Percentiles rank a stretch among this genome's conserved stretches.
phyloP scores from a whole-genome alignment of 2,113 vertebrate genomes.

The Tetrao urogallus region DNA sequence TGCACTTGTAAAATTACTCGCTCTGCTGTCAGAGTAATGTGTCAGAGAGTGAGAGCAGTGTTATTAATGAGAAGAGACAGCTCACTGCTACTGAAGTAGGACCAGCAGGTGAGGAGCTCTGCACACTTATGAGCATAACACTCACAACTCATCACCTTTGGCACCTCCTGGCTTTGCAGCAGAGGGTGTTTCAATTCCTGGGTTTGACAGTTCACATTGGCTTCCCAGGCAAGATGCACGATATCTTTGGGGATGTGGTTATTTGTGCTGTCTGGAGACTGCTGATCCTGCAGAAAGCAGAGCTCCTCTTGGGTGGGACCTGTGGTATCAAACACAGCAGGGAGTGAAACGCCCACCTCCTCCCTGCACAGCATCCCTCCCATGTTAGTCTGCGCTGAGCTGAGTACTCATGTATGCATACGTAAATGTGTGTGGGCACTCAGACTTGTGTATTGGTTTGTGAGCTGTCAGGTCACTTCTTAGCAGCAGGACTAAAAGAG shows the following conservation, averaged over 20 bases:
- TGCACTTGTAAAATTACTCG: background rate
- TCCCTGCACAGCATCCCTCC: background rate
- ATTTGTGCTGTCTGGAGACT: background rate
- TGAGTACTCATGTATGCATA: background rate
- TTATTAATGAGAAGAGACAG: background rate
- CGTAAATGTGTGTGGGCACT: accelerated
- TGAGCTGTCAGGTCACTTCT: accelerated
- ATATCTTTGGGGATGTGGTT: background rate
- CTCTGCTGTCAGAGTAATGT: background rate
- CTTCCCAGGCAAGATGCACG: background rate
- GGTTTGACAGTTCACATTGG: background rate
- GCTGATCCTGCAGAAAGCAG: background rate
- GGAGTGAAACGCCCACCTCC: background rate
- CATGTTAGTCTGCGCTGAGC: background rate
- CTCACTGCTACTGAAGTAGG: background rate
- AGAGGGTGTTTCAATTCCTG: background rate
- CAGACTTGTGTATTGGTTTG: accelerated
- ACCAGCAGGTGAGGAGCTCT: background rate
- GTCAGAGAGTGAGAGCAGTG: background rate
- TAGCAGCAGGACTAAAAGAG: background rate
- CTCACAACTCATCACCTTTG: background rate
- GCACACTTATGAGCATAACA: accelerated
- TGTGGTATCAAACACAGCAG: background rate
- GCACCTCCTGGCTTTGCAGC: background rate
- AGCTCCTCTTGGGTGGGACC: background rate